Evolutionary conservation across 2,888 invertebrate genomes (phyloP).

Genomic region (Dastarcus helophoroides): DNA sequence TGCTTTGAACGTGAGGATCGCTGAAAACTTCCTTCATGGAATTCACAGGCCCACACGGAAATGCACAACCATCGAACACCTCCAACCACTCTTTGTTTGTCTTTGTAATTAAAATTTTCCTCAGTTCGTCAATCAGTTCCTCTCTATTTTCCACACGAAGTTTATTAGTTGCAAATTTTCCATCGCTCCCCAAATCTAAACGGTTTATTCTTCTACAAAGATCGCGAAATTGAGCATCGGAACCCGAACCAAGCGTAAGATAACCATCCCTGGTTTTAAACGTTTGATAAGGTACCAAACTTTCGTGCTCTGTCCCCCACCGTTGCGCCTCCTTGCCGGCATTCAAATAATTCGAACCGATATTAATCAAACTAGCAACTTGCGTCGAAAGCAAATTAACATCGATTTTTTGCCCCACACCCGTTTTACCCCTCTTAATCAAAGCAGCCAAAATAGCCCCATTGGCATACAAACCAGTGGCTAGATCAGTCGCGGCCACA

Average conservation of each 20-base stretch:
- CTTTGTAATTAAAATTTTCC: slow-evolving; percentile 45
- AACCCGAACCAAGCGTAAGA: slow-evolving; percentile 80
- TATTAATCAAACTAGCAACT: slow-evolving; percentile 76
- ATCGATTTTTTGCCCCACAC: slow-evolving; percentile 83
- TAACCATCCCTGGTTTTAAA: slow-evolving; percentile 75
- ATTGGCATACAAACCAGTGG: slow-evolving; percentile 89
- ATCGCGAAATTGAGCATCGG: slow-evolving; percentile 66
- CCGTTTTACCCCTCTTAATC: slow-evolving; percentile 62
- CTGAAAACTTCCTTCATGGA: slow-evolving; percentile 73
- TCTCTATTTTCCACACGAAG: slow-evolving; percentile 65
- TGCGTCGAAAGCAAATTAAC: slow-evolving; percentile 91
- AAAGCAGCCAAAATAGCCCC: slow-evolving; percentile 90
- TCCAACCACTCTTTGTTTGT: slow-evolving; percentile 64
- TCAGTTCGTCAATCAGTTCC: slow-evolving; percentile 52
- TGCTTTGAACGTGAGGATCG: slow-evolving; percentile 72
- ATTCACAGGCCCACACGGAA: slow-evolving; percentile 88
- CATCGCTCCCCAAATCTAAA: slow-evolving; percentile 48
- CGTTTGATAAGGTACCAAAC: slow-evolving; percentile 89
- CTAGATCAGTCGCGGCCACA: slow-evolving; percentile 84
- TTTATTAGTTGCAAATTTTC: slow-evolving; percentile 59
- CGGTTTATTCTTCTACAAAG: slow-evolving; percentile 55
- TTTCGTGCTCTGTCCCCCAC: slow-evolving; percentile 90
- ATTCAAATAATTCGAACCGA: slow-evolving; percentile 85
- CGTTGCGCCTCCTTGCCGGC: slow-evolving; percentile 62
- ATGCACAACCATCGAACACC: slow-evolving; percentile 59